Percentiles rank a stretch among this genome's conserved stretches.
These are phyloP conservation scores for Micoletzkya japonica DNA, from an alignment of 2,888 invertebrate species.

Conservation along the genomic window DNA sequence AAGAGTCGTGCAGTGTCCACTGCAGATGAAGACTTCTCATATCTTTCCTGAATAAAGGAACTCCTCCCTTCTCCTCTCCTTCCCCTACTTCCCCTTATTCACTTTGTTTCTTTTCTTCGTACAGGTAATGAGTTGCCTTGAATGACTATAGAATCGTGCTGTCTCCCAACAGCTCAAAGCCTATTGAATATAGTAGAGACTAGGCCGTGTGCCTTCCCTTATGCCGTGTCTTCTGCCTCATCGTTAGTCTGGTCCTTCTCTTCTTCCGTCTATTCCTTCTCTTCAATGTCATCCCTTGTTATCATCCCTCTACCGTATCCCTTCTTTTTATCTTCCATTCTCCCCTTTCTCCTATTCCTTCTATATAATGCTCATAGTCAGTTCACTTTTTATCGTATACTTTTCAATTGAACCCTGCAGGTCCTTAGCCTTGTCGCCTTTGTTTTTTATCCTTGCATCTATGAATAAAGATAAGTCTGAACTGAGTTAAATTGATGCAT, in stretches of 20 bases:
- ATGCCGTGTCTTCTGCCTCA: background rate
- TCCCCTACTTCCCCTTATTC: background rate
- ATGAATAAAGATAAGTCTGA: too few species aligned
- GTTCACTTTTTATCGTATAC: too few species aligned
- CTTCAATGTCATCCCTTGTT: background rate
- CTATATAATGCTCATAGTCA: too few species aligned
- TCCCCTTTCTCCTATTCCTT: background rate
- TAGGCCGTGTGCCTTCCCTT: too few species aligned
- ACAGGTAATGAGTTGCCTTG: background rate
- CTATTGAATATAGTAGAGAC: too few species aligned
- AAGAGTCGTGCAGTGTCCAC: constrained; percentile 29
- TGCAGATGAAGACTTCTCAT: constrained; percentile 33
- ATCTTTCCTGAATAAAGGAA: constrained; percentile 36
- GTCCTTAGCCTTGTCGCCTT: too few species aligned
- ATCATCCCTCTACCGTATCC: background rate
- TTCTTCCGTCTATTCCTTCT: constrained; percentile 1
- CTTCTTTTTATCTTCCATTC: background rate
- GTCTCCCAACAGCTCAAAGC: constrained; percentile 5
- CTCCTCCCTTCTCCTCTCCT: background rate
- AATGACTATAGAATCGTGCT: background rate
- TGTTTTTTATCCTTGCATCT: too few species aligned
- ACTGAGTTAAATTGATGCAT: background rate
- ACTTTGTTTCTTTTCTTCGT: background rate
- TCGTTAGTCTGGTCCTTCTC: constrained; percentile 26
- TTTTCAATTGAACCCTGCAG: too few species aligned